A percentile compares a stretch with the other conserved stretches of the same genome.
Evolutionary conservation across 2,113 vertebrate species (phyloP).

Genomic region (Pygoscelis adeliae): DNA sequence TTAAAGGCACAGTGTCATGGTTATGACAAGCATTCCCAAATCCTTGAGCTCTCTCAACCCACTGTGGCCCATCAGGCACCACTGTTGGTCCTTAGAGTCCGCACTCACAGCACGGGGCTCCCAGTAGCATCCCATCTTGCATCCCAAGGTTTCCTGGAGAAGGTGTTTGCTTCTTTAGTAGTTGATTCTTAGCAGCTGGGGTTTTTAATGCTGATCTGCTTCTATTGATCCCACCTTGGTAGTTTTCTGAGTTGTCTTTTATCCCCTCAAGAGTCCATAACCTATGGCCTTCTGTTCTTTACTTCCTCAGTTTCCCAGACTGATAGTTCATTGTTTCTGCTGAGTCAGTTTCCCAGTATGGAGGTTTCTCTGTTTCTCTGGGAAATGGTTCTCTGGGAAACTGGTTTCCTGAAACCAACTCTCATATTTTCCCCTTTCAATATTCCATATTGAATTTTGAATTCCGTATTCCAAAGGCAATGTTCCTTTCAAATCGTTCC

Average conservation of each 20-base stretch:
- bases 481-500: background rate
- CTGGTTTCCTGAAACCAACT: background rate
- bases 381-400: background rate
- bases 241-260: background rate
- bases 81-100: background rate
- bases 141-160: background rate
- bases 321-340: background rate
- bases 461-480: background rate
- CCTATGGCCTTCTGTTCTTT: background rate
- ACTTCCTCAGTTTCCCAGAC: background rate
- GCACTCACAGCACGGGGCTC: fast-evolving
- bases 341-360: background rate
- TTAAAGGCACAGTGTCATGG: background rate
- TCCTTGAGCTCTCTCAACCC: background rate
- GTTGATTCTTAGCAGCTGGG: background rate
- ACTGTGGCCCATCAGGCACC: fast-evolving
- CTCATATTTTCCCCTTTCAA: background rate
- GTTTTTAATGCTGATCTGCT: background rate
- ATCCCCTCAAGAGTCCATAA: too few species aligned
- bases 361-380: background rate
- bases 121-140: fast-evolving
- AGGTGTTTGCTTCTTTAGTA: background rate
- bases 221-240: background rate
- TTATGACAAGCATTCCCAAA: background rate
- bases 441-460: background rate